Conservation (phyloP, 2,888 invertebrate genomes). For the Sarcophaga subvicina region DNA sequence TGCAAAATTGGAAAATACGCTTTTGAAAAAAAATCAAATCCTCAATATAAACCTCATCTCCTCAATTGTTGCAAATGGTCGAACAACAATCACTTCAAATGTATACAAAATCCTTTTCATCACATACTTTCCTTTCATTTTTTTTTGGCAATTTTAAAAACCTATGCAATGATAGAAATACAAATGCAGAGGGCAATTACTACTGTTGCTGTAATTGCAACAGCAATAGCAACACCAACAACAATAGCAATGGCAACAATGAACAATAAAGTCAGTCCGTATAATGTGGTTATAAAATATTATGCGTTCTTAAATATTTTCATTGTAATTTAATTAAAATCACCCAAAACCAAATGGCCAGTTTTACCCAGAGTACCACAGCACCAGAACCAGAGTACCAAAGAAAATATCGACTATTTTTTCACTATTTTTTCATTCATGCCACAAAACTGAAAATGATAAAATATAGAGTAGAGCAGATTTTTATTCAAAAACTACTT, state of each 20-base stretch:
- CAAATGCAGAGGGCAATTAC: too few species aligned
- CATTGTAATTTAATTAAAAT: slow-evolving; percentile 69
- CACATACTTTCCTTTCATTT: too few species aligned
- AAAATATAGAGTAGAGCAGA: slow-evolving; percentile 26
- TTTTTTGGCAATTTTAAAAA: too few species aligned
- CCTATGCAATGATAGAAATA: too few species aligned
- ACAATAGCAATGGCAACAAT: not conserved
- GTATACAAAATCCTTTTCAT: too few species aligned
- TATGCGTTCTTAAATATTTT: slow-evolving; percentile 64
- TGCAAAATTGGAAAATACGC: too few species aligned
- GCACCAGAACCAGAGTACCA: not conserved
- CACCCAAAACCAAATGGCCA: slow-evolving; percentile 59
- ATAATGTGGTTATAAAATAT: slow-evolving; percentile 49
- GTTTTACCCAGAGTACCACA: not conserved
- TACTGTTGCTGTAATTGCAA: too few species aligned
- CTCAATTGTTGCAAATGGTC: too few species aligned
- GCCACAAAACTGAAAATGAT: slow-evolving; percentile 34
- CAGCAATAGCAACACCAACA: not conserved
- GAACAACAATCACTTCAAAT: too few species aligned
- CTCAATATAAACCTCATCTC: too few species aligned
- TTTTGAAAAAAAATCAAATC: too few species aligned
- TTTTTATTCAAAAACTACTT: not conserved
- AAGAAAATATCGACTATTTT: not conserved
- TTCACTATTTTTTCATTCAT: not conserved
- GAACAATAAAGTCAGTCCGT: not conserved